These are phyloP conservation scores for Gymnorhina tibicen DNA, from an alignment of 2,113 vertebrate species.

Conservation along the genomic window DNA sequence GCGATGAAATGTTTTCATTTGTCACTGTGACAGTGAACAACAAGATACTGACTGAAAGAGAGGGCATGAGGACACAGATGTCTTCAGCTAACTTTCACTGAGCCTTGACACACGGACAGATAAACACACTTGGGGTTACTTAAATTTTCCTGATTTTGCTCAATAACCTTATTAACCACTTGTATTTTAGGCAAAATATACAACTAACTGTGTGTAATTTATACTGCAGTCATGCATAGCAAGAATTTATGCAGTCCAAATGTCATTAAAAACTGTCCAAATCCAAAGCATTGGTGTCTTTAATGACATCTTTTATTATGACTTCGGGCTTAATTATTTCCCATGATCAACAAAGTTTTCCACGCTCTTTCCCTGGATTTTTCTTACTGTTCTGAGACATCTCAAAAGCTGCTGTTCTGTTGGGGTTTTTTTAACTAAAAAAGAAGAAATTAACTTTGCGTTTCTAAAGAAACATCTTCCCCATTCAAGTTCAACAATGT, in stretches of 20 bases:
- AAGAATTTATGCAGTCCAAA: background rate
- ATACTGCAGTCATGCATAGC: background rate
- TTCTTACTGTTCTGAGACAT: background rate
- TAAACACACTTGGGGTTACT: background rate
- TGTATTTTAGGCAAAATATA: background rate
- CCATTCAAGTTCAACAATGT: background rate
- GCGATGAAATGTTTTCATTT: constrained; percentile 45
- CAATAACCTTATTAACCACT: background rate
- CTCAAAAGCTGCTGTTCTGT: background rate
- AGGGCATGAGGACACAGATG: background rate
- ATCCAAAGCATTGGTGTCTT: background rate
- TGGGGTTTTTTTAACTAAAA: too few species aligned
- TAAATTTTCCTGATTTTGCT: background rate
- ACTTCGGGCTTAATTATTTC: background rate
- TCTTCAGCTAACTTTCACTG: background rate
- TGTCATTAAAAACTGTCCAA: background rate
- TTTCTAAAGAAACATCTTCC: background rate
- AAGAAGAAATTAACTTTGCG: background rate
- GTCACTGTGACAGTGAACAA: constrained; percentile 44
- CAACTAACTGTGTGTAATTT: background rate
- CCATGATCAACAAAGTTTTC: background rate
- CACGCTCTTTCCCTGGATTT: background rate
- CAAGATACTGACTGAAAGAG: background rate
- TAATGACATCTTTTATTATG: background rate
- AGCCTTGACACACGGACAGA: background rate